Evolutionary conservation across 2,797 vertebrate species (phyloP).

Genomic region (Chrysocyon brachyurus): DNA sequence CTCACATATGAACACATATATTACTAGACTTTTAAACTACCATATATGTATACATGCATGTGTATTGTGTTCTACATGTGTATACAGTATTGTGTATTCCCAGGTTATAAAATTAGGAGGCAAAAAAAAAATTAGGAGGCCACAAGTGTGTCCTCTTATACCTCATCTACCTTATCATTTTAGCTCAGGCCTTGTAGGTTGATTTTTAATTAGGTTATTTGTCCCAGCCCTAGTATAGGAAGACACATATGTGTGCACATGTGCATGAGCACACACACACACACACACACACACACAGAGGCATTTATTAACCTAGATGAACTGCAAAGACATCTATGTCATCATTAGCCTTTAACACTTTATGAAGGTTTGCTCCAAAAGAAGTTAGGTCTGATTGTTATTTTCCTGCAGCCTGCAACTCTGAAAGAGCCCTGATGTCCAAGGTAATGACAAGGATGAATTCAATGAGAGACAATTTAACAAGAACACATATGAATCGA

Average conservation of each 20-base stretch:
- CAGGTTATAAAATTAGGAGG: neutral
- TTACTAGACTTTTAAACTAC: neutral
- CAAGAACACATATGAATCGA: conserved; percentile 32
- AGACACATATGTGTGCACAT: neutral
- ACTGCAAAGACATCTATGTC: neutral
- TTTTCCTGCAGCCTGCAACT: conserved; percentile 2
- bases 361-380: neutral
- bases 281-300: neutral
- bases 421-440: neutral
- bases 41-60: neutral
- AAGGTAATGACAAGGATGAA: conserved; percentile 67
- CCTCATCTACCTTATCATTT: conserved; percentile 15
- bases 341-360: neutral
- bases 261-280: neutral
- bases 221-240: neutral
- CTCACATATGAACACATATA: neutral
- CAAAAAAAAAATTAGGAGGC: neutral
- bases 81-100: neutral
- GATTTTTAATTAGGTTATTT: conserved; percentile 35
- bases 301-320: conserved; percentile 27
- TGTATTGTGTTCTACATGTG: neutral
- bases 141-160: neutral
- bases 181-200: neutral
- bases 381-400: neutral
- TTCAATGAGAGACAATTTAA: conserved; percentile 59